Conservation (phyloP, 2,888 invertebrate genomes). For the Gasteruption jaculator region DNA sequence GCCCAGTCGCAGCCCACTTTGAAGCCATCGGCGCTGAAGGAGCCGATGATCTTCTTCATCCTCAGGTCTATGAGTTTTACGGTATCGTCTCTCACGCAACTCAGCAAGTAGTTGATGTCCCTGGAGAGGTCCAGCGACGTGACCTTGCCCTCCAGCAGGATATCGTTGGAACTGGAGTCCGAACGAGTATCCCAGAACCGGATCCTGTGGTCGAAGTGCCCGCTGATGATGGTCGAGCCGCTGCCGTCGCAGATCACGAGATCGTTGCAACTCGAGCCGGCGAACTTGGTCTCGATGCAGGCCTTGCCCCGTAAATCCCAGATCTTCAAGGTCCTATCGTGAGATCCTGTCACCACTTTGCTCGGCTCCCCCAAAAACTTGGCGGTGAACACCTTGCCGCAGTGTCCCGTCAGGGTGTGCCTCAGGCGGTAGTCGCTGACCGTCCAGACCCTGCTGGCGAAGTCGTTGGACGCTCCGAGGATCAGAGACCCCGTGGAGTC, state of each 20-base stretch:
- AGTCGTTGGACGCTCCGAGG: conserved; percentile 93
- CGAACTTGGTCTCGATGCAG: conserved; percentile 90
- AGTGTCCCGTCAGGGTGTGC: conserved; percentile 93
- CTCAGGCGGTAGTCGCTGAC: conserved; percentile 84
- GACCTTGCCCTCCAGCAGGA: conserved; percentile 86
- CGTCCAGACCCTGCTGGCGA: conserved; percentile 95
- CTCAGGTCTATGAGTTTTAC: conserved; percentile 91
- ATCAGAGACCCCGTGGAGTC: conserved; percentile 84
- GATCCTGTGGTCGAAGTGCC: conserved; percentile 96
- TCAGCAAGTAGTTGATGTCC: conserved; percentile 85
- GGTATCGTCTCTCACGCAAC: conserved; percentile 93
- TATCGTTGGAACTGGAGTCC: conserved; percentile 81
- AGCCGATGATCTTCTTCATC: conserved; percentile 86
- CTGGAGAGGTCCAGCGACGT: conserved; percentile 91
- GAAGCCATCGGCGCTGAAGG: conserved; percentile 93
- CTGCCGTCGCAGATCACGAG: conserved; percentile 85
- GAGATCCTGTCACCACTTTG: conserved; percentile 95
- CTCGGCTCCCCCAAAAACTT: conserved; percentile 89
- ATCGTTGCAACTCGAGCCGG: conserved; percentile 96
- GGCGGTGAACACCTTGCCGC: conserved; percentile 95
- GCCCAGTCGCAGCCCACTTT: conserved; percentile 95
- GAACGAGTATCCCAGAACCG: conserved; percentile 95
- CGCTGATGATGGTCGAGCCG: conserved; percentile 89
- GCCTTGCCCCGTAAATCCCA: conserved; percentile 95
- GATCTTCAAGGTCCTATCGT: conserved; percentile 95